Base-by-base conservation (phyloP, 2,797 vertebrate species). In the Pterois miles region DNA sequence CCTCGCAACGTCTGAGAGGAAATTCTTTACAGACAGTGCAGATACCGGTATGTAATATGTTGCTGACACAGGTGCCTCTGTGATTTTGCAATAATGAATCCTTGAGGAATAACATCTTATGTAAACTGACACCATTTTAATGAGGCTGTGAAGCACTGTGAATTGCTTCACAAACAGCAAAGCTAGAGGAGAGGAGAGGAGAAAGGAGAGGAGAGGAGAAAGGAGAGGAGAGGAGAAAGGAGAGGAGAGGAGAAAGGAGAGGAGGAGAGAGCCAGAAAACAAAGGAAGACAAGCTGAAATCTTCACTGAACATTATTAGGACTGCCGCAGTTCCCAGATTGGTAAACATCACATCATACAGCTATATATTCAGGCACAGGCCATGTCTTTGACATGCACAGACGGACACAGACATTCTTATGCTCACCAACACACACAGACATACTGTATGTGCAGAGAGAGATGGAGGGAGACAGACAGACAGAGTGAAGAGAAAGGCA, bases 61-160 rank as follows among this genome's bases (percentile, higher is more conserved):
- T 43, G 48, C 68, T 50, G 67, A 72, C 78, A 79, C 70, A 68
- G 65, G 66, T 80, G 75, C 73, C 40, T 66, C 22, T 77, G 38
- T 53, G 63, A 63, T 58, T 69, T 58, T 65, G 46, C 54, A 54
- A 46, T 23, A 72, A 85, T 29, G 9, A 36, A 71, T 64, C 25
- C 50, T 80, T 83, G 79, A 65, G 48, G 4, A 77, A 74, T 52
- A 82, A 65, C 78, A 79, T 69, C 82, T 84, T 86, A 86, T 85
- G 66, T 85, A 84, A 86, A 85, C 74, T 83, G 90, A 90, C 88
- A 91, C 87, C 91, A 87, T 93, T 90, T 93, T 85, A 87, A 82
- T 27, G 16, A 78, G 68, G 74, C 78, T 83, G 46, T 50, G 69
- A 65, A 82, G 78, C 83, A 63, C 46, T 86, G 64, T 73, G 78